Evolutionary conservation across 2,888 invertebrate species (phyloP), one percentile per base, ranked within the genome.

Genomic region (Trichogramma evanescens): DNA sequence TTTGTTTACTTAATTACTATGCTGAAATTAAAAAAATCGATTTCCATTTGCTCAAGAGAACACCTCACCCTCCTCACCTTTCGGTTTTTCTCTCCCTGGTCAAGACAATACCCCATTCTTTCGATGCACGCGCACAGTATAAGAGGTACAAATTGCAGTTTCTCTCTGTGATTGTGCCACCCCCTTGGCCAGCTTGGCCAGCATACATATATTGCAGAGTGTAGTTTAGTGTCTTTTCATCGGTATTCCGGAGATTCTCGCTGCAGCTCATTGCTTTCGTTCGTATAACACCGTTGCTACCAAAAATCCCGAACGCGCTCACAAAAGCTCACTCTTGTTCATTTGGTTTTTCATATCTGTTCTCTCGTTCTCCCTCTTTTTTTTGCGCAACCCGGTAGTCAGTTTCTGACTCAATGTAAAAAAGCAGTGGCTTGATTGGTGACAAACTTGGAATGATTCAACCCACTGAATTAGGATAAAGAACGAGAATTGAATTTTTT

Each of bases 81-180:
- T 77, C 74, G 75, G 26, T 1, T 26, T 76, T 76, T 76, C 71
- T 71, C 74, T 74, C 73, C 26, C 74, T 73, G 72, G 26, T 26
- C 70, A 76, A 77, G 76, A 76, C 76, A 77, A 76, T 76, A 74
- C 73, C n/a, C 75, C 70, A 76, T 75, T 77, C 76, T 76, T 76
- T 70, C 70, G 2, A 26, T 26, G 26, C 26, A 26, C 67, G 70
- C 70, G 75, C 76, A 77, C 75, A 73, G 76, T 76, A 26, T 26
- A 77, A 77, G 76, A 77, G 76, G 74, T 76, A 77, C 76, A 77
- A 77, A 77, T 77, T 77, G 75, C 76, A 75, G 76, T 74, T 75
- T 45, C 54, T n/a, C 9, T 8, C 38, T 9, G 42, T 41, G 45
- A 42, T 54, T 45, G 26, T 26, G 43, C 26, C 61, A 50, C 52